Evolutionary conservation across 2,113 vertebrate species (phyloP).

Genomic region (Dipodomys ordii): DNA sequence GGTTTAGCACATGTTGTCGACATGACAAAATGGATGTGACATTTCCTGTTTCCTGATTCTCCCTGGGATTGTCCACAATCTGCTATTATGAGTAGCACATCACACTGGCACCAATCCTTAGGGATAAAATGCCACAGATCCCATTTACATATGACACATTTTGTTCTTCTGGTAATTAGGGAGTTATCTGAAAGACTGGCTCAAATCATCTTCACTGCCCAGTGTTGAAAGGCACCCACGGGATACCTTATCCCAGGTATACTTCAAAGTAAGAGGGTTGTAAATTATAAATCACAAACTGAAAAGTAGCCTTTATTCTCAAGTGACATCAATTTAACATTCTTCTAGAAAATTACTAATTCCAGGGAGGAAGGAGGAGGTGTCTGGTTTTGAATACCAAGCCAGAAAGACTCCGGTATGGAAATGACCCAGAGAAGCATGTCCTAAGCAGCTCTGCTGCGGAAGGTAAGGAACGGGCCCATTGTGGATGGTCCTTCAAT

Average conservation of each 20-base stretch:
- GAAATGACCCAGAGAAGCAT: background rate
- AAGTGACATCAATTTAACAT: background rate
- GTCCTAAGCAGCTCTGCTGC: background rate
- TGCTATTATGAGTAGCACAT: slow-evolving; percentile 56
- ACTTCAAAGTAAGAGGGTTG: background rate
- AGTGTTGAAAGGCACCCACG: background rate
- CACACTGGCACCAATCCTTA: background rate
- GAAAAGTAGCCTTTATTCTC: background rate
- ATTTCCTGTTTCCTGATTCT: slow-evolving; percentile 61
- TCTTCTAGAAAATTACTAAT: background rate
- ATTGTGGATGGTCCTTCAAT: background rate
- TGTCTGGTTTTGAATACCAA: background rate
- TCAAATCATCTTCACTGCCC: slow-evolving; percentile 9
- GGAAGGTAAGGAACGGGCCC: too few species aligned
- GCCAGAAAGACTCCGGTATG: background rate
- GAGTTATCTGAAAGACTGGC: slow-evolving; percentile 21
- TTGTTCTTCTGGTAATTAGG: background rate
- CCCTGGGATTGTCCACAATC: slow-evolving; percentile 21
- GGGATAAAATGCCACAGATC: slow-evolving; percentile 53
- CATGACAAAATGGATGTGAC: slow-evolving; percentile 23
- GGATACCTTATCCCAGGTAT: background rate
- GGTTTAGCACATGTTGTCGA: slow-evolving; percentile 9
- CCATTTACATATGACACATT: slow-evolving; percentile 31
- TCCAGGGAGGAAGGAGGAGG: background rate
- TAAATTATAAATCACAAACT: background rate